A percentile compares a stretch with the other conserved stretches of the same genome.
These are phyloP conservation scores for Narcine bancroftii DNA, from an alignment of 2,113 vertebrate genomes.

Conservation along the genomic window DNA sequence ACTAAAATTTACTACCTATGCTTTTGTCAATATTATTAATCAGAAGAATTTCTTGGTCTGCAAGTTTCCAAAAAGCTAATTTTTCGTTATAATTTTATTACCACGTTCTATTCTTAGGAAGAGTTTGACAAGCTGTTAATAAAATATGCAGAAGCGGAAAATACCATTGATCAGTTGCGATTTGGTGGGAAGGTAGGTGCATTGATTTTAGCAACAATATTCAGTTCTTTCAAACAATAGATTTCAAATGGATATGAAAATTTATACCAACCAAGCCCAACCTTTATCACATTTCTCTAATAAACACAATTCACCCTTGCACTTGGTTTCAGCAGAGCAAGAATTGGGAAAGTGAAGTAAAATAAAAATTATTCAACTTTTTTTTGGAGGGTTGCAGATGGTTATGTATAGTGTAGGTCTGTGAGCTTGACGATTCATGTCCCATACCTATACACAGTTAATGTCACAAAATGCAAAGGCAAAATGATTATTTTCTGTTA, in stretches of 20 bases:
- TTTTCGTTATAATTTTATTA: constrained; percentile 16
- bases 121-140: constrained; percentile 58
- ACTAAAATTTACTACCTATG: background rate
- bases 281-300: background rate
- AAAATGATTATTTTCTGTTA: background rate
- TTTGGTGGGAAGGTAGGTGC: constrained; percentile 49
- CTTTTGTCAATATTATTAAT: background rate
- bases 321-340: background rate
- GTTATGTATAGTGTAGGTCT: background rate
- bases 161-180: constrained; percentile 53
- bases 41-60: constrained; percentile 17
- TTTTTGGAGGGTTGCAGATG: background rate
- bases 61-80: background rate
- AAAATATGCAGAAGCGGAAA: constrained; percentile 53
- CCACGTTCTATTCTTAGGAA: constrained; percentile 46
- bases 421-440: background rate
- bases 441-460: background rate
- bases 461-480: background rate
- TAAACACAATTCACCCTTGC: background rate
- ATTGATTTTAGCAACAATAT: background rate
- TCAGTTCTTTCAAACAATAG: background rate
- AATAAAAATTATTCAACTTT: background rate
- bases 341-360: background rate
- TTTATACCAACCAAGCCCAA: background rate
- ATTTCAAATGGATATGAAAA: background rate